Base-by-base conservation (phyloP, 2,113 vertebrate genomes). In the Serinus canaria region DNA sequence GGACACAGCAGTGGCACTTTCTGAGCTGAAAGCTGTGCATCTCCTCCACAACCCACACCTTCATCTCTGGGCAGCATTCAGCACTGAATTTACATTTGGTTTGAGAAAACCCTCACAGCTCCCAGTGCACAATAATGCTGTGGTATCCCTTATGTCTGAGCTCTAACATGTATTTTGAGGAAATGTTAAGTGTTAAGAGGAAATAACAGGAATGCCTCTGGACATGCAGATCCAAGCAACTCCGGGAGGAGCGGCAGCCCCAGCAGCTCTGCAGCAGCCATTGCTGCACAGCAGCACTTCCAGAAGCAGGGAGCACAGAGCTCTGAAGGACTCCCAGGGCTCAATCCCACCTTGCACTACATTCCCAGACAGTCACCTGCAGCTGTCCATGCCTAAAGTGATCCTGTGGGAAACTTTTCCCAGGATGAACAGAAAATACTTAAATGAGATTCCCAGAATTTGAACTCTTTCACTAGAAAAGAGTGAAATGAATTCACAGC, bases 91-190 rank as follows among this genome's bases (percentile, higher is more conserved):
- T n/a, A 11, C 22, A 17, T 64, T 28, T 18, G 23, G 3, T 63
- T n/a, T 46, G 18, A 64, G 49, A 68, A 76, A 73, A 50, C 7
- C 14, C 8, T 27, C 18, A 6, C 5, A 63, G 30, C 16, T 20
- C 20, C 8, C 18, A 11, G 14, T 0, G 39, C 5, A 10, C 35
- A 67, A 4, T 5, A 30, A 5, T 0, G 4, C 0, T 47, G 49
- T 7, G 7, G 55, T 64, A 81, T 15, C n/a, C 21, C 37, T 49
- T 20, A 22, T 1, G 5, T 35, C 70, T 27, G 13, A 1, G 0
- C 35, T 67, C 2, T 3, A 37, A 31, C 0, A 1, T 2, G 1
- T 3, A 3, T 1, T 4, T 1, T n/a, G 27, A 52, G 28, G 31
- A 58, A 52, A 27, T 2, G 8, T 7, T 11, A 13, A 3, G 15